phyloP scores from a whole-genome alignment of 2,888 invertebrate species.

The Coleophora deauratella region DNA sequence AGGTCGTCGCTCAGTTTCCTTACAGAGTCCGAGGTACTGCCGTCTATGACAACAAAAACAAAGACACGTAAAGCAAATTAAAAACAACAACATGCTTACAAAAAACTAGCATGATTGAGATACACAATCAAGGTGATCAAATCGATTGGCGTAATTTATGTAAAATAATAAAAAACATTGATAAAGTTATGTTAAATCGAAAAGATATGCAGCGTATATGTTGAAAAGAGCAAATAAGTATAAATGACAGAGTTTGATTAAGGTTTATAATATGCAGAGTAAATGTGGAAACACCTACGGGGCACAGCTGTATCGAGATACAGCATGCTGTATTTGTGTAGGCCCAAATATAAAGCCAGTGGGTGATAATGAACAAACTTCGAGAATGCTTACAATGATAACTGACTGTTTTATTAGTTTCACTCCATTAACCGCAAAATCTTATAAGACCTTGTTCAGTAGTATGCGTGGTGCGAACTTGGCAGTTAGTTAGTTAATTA shows the following conservation, averaged over 20 bases:
- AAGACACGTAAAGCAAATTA: slow-evolving; percentile 63
- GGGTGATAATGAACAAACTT: slow-evolving; percentile 36
- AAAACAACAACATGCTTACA: slow-evolving; percentile 49
- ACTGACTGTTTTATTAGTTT: slow-evolving; percentile 21
- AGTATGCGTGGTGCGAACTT: too few relatives aligned
- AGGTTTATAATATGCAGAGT: slow-evolving; percentile 20
- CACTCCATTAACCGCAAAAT: slow-evolving; percentile 12
- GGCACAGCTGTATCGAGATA: slow-evolving; percentile 36
- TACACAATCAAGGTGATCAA: not conserved
- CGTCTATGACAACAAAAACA: slow-evolving; percentile 70
- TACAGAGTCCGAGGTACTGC: slow-evolving; percentile 62
- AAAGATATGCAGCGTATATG: slow-evolving; percentile 2
- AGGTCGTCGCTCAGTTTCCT: slow-evolving; percentile 70
- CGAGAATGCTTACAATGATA: slow-evolving; percentile 27
- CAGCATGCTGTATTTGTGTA: slow-evolving; percentile 40
- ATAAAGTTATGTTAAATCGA: not conserved
- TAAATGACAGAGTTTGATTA: slow-evolving; percentile 39
- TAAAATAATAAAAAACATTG: slow-evolving; percentile 4
- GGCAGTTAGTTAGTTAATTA: not conserved
- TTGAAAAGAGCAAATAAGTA: slow-evolving; percentile 27
- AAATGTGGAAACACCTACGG: slow-evolving; percentile 36
- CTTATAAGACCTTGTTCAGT: not conserved
- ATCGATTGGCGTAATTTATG: not conserved
- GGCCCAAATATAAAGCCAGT: slow-evolving; percentile 30
- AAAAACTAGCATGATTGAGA: slow-evolving; percentile 16